Conservation (phyloP, 1,140 invertebrate genomes). For the Dendroctonus ponderosae region DNA sequence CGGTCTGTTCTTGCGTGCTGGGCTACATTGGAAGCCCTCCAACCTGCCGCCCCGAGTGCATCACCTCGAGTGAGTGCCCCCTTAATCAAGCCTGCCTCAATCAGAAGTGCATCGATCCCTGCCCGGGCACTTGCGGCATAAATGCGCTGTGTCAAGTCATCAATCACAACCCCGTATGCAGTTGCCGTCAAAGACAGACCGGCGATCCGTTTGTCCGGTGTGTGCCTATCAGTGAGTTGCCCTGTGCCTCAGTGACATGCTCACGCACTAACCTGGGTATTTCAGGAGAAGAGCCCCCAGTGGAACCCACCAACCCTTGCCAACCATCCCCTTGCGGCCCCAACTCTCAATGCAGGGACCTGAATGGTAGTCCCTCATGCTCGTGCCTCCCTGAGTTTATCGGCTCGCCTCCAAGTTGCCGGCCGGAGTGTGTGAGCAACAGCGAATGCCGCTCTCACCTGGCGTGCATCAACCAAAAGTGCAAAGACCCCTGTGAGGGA, state of each 20-base stretch:
- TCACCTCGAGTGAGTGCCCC: conserved; percentile 66
- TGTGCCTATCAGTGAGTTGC: conserved; percentile 50
- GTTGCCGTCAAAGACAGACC: conserved; percentile 58
- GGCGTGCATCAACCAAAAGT: conserved; percentile 66
- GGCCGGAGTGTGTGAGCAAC: conserved; percentile 69
- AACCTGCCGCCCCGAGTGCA: conserved; percentile 68
- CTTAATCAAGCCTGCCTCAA: conserved; percentile 67
- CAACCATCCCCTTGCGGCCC: conserved; percentile 65
- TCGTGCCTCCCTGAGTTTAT: conserved; percentile 62
- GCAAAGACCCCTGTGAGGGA: conserved; percentile 57
- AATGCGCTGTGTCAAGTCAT: conserved; percentile 57
- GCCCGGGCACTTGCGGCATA: conserved; percentile 65
- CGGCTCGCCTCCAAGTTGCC: conserved; percentile 62
- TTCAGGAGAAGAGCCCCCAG: conserved; percentile 38
- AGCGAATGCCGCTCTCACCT: conserved; percentile 62
- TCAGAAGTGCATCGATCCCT: conserved; percentile 73
- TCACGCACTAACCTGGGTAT: background rate
- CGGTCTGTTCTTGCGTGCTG: conserved; percentile 66
- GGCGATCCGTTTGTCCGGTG: conserved; percentile 70
- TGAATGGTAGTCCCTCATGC: conserved; percentile 59
- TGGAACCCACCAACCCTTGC: conserved; percentile 54
- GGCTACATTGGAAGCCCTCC: conserved; percentile 67
- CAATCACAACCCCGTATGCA: conserved; percentile 66
- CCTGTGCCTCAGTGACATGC: background rate
- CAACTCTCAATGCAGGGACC: conserved; percentile 62